A percentile compares a stretch with the other conserved stretches of the same genome.
phyloP scores from a whole-genome alignment of 2,797 vertebrate genomes.

The Eulemur rubriventer region DNA sequence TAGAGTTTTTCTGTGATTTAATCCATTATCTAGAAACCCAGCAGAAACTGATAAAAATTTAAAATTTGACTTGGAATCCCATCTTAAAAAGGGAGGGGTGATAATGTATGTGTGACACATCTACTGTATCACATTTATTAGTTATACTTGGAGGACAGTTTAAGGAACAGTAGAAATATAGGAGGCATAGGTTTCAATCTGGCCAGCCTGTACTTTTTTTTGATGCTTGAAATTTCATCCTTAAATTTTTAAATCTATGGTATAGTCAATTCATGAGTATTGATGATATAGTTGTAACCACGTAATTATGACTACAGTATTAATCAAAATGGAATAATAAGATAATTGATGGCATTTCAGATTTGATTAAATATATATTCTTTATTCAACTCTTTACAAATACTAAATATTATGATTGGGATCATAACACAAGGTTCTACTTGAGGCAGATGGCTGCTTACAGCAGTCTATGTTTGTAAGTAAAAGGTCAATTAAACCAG shows the following conservation, averaged over 20 bases:
- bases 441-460: not conserved
- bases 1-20: not conserved
- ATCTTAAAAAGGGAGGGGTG: not conserved
- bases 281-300: not conserved
- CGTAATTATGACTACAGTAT: not conserved
- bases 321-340: slow-evolving; percentile 36
- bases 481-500: slow-evolving; percentile 53
- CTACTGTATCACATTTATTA: not conserved
- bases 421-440: not conserved
- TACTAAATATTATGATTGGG: not conserved
- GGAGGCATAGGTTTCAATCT: slow-evolving; percentile 3
- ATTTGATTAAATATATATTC: slow-evolving; percentile 45
- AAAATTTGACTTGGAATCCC: not conserved
- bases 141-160: slow-evolving; percentile 21
- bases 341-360: slow-evolving; percentile 13
- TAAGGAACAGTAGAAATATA: slow-evolving; percentile 29
- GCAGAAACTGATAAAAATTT: slow-evolving; percentile 25
- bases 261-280: not conserved
- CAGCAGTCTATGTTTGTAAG: slow-evolving; percentile 35
- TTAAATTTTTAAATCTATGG: not conserved
- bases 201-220: not conserved
- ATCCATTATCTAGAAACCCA: slow-evolving; percentile 3
- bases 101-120: not conserved
- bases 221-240: not conserved
- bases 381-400: slow-evolving; percentile 20